Evolutionary conservation across 2,797 vertebrate genomes (phyloP).

Genomic region (Leuciscus waleckii): DNA sequence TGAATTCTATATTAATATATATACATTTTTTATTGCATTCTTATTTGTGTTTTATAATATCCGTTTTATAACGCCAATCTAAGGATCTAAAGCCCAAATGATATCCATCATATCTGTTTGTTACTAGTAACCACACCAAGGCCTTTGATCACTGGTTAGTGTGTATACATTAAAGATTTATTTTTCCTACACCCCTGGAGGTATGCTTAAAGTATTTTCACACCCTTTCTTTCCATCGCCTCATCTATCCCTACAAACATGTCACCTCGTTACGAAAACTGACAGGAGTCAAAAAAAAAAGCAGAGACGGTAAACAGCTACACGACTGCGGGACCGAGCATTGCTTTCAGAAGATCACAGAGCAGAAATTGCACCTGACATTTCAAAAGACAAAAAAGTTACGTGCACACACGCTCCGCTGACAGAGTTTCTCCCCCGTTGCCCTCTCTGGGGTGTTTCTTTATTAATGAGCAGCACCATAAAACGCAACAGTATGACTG

Average conservation of each 20-base stretch:
- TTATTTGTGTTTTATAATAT: background rate
- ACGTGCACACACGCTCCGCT: slow-evolving; percentile 65
- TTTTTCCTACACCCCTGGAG: slow-evolving; percentile 41
- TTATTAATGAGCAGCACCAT: slow-evolving; percentile 99
- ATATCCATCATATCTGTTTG: slow-evolving; percentile 16
- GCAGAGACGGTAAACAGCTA: slow-evolving; percentile 82
- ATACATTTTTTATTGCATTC: no score
- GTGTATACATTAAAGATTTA: slow-evolving; percentile 38
- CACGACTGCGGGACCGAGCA: slow-evolving; percentile 86
- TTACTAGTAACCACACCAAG: slow-evolving; percentile 2
- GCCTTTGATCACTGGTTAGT: slow-evolving; percentile 37
- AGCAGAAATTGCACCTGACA: slow-evolving; percentile 96
- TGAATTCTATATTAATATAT: no score
- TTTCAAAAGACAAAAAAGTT: slow-evolving; percentile 87
- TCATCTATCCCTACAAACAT: slow-evolving; percentile 58
- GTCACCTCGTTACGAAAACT: slow-evolving; percentile 64
- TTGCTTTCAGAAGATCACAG: slow-evolving; percentile 94
- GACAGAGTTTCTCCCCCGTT: slow-evolving; percentile 81
- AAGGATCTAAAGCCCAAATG: background rate
- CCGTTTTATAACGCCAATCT: background rate
- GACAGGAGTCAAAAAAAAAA: slow-evolving; percentile 71
- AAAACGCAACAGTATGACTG: slow-evolving; percentile 94
- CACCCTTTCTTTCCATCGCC: slow-evolving; percentile 50
- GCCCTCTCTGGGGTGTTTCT: slow-evolving; percentile 88
- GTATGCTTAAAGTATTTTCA: slow-evolving; percentile 30